Percentiles rank a stretch among this genome's conserved stretches.
phyloP scores from a whole-genome alignment of 2,888 invertebrate species.

The Watsonalla cultraria region DNA sequence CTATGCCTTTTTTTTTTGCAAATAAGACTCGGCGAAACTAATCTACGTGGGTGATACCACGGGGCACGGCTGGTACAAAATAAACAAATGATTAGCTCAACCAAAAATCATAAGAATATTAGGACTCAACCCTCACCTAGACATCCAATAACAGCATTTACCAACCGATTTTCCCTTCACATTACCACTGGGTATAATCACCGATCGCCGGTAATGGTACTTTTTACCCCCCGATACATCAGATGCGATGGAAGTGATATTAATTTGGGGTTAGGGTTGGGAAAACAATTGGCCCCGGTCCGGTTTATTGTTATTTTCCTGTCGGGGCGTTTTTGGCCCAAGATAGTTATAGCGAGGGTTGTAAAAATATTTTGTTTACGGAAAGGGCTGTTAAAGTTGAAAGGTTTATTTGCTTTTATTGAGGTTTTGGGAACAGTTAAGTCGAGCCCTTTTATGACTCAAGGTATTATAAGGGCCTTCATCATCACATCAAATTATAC shows the following conservation, averaged over 20 bases:
- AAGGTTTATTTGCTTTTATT: neutral
- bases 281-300: slow-evolving; percentile 48
- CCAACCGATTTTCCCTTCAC: slow-evolving; percentile 18
- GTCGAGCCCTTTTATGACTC: neutral
- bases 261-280: slow-evolving; percentile 57
- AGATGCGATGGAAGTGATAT: slow-evolving; percentile 63
- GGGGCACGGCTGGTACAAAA: neutral
- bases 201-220: slow-evolving; percentile 27
- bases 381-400: neutral
- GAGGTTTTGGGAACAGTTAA: neutral
- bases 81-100: neutral
- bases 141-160: neutral
- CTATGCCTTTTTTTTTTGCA: too few relatives aligned
- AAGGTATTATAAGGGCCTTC: neutral
- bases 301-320: slow-evolving; percentile 40
- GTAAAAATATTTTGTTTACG: neutral
- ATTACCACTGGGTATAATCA: slow-evolving; percentile 13
- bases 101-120: neutral
- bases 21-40: too few relatives aligned
- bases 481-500: too few relatives aligned
- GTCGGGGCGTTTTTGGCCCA: slow-evolving; percentile 11
- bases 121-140: neutral
- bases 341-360: neutral
- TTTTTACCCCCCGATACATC: slow-evolving; percentile 42
- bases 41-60: neutral